A percentile compares a stretch with the other conserved stretches of the same genome.
These are phyloP conservation scores for Zeugodacus cucurbitae DNA, from an alignment of 1,140 invertebrate genomes.

Conservation along the genomic window DNA sequence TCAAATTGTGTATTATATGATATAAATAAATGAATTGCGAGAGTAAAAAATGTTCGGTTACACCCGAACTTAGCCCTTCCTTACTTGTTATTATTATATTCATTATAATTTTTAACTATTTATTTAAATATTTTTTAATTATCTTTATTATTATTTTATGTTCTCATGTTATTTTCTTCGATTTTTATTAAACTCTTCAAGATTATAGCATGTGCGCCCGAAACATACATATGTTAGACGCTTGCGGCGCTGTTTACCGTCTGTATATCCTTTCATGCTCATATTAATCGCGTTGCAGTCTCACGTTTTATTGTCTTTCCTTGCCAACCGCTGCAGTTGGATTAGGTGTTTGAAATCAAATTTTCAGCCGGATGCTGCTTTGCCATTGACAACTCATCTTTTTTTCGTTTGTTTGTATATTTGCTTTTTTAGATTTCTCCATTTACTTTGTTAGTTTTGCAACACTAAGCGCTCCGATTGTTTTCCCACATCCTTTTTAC, in stretches of 20 bases:
- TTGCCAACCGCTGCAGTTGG: neutral
- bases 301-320: neutral
- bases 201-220: no score
- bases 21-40: no score
- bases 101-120: neutral
- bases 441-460: neutral
- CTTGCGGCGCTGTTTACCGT: neutral
- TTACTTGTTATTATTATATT: neutral
- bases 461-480: neutral
- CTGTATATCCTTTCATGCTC: neutral
- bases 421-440: neutral
- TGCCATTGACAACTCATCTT: neutral
- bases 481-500: neutral
- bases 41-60: no score
- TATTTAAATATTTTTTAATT: neutral
- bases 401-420: neutral
- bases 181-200: no score
- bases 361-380: slow-evolving; percentile 12
- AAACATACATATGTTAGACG: no score
- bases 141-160: neutral
- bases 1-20: no score
- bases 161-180: neutral
- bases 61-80: no score
- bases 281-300: neutral
- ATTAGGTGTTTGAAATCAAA: slow-evolving; percentile 36